These are phyloP conservation scores for Thymelicus lineola DNA, from an alignment of 2,888 invertebrate species.

Conservation along the genomic window DNA sequence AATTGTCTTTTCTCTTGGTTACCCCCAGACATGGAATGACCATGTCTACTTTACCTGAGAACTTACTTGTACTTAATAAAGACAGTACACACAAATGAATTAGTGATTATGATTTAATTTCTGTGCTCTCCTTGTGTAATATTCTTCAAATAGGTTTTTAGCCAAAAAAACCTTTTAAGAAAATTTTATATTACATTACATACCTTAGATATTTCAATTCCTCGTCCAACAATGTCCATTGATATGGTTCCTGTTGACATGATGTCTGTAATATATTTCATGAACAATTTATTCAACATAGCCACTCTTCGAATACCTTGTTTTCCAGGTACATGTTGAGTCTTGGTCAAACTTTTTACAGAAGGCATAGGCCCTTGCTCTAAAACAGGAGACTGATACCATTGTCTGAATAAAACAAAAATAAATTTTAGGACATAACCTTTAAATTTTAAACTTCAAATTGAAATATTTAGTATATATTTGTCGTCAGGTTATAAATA, in stretches of 20 bases:
- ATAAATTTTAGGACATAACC: conserved; percentile 36
- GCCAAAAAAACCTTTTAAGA: too few species aligned
- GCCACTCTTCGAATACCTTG: conserved; percentile 84
- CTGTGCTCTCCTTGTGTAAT: too few species aligned
- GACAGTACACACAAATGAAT: too few species aligned
- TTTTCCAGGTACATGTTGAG: conserved; percentile 79
- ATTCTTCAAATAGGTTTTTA: too few species aligned
- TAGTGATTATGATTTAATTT: too few species aligned
- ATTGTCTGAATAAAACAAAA: conserved; percentile 59
- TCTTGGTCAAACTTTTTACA: conserved; percentile 72
- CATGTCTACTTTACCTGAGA: too few species aligned
- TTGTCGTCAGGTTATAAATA: background rate
- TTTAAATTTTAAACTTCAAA: background rate
- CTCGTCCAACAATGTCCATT: conserved; percentile 85
- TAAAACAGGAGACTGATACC: conserved; percentile 57
- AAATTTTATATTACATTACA: conserved; percentile 2
- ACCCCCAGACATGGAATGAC: too few species aligned
- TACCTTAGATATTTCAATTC: conserved; percentile 90
- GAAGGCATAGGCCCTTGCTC: conserved; percentile 61
- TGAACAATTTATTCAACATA: conserved; percentile 92
- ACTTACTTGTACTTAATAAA: too few species aligned
- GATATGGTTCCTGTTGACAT: conserved; percentile 90
- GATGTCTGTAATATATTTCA: conserved; percentile 91
- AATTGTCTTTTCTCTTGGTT: too few species aligned
- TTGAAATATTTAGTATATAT: background rate